These are phyloP conservation scores for Adelosebastes latens DNA, from an alignment of 2,797 vertebrate species.

Conservation along the genomic window DNA sequence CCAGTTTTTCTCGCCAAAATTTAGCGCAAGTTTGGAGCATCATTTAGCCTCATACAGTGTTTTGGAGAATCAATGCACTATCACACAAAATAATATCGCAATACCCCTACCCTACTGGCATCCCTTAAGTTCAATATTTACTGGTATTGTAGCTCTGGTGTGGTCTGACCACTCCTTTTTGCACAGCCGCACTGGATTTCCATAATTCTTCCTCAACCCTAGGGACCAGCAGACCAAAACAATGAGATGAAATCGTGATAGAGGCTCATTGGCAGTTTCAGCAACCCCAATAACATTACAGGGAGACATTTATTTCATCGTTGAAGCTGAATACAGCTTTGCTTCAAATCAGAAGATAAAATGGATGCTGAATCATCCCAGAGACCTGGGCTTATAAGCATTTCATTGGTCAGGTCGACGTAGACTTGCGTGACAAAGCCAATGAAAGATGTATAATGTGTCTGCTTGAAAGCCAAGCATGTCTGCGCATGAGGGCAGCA, in stretches of 20 bases:
- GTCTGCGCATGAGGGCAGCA: constrained; percentile 56
- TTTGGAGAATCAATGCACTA: too few species aligned
- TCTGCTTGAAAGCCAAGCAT: constrained; percentile 42
- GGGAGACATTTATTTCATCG: neutral
- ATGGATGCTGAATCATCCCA: neutral
- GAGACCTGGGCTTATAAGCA: neutral
- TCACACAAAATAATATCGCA: too few species aligned
- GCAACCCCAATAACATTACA: neutral
- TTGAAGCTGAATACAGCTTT: neutral
- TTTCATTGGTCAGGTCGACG: constrained; percentile 17
- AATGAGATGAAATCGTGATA: neutral
- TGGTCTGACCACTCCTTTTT: neutral
- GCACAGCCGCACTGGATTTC: neutral
- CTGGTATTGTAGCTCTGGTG: neutral
- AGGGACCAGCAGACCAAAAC: neutral
- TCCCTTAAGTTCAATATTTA: neutral
- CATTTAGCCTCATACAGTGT: too few species aligned
- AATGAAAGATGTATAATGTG: constrained; percentile 39
- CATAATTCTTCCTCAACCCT: neutral
- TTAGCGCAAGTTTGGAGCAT: too few species aligned
- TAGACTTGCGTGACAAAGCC: constrained; percentile 44
- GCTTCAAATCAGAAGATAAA: constrained; percentile 12
- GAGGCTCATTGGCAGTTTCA: neutral
- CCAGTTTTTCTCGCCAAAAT: too few species aligned
- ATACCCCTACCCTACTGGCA: too few species aligned